Conservation (phyloP, 2,797 vertebrate species). For the Anableps anableps region DNA sequence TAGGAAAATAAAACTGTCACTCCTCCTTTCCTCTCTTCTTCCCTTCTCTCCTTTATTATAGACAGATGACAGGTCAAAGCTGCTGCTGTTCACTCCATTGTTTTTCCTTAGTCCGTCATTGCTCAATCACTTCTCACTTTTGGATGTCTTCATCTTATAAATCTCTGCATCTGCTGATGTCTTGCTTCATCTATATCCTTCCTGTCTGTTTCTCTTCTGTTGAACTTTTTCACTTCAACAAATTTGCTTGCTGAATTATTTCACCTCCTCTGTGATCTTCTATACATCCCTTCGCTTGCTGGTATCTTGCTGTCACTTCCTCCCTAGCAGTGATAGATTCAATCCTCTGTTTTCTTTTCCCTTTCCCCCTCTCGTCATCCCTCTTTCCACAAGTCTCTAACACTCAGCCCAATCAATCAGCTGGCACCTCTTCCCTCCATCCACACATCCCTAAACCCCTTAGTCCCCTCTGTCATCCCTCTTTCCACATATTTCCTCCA, state of each 20-base stretch:
- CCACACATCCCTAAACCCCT: conserved; percentile 71
- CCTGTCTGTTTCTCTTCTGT: conserved; percentile 11
- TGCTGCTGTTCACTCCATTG: conserved; percentile 63
- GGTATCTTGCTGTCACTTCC: conserved; percentile 38
- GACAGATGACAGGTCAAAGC: conserved; percentile 79
- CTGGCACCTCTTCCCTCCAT: conserved; percentile 67
- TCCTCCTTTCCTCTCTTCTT: conserved; percentile 78
- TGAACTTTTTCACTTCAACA: conserved; percentile 18
- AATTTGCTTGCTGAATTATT: conserved; percentile 2
- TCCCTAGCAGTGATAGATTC: conserved; percentile 85
- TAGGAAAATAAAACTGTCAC: conserved; percentile 81
- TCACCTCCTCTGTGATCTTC: conserved; percentile 9
- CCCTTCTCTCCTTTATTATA: conserved; percentile 75
- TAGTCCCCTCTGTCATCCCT: conserved; percentile 71
- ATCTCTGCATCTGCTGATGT: conserved; percentile 43
- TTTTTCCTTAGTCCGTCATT: conserved; percentile 70
- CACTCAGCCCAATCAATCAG: conserved; percentile 78
- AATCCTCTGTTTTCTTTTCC: conserved; percentile 83
- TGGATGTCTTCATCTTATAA: conserved; percentile 44
- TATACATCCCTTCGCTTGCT: conserved; percentile 22
- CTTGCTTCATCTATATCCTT: conserved; percentile 37
- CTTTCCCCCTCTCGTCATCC: conserved; percentile 64
- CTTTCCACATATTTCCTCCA: conserved; percentile 68
- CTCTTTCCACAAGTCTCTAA: conserved; percentile 75
- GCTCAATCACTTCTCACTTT: conserved; percentile 58